phyloP scores from a whole-genome alignment of 2,113 vertebrate genomes.

The Pygoscelis adeliae region DNA sequence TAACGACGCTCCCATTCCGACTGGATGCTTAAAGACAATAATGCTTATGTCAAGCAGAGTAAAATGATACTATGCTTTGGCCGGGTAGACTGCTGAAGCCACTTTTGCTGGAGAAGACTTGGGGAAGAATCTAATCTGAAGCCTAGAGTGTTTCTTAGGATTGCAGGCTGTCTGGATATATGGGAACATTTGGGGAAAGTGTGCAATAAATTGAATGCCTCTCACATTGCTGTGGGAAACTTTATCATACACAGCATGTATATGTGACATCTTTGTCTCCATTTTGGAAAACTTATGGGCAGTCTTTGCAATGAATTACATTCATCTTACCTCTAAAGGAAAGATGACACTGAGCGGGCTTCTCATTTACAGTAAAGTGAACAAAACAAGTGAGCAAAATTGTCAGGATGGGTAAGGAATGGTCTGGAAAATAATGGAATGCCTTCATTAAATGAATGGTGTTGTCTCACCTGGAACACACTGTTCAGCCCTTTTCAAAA shows the following conservation, averaged over 20 bases:
- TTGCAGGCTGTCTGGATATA: conserved; percentile 16
- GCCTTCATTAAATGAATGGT: neutral
- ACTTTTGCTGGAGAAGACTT: neutral
- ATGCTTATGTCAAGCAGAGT: neutral
- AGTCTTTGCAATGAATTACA: conserved; percentile 23
- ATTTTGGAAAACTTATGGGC: conserved; percentile 29
- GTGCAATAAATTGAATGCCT: conserved; percentile 46
- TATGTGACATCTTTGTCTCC: conserved; percentile 9
- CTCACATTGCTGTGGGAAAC: conserved; percentile 1
- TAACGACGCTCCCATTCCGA: neutral
- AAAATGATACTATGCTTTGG: neutral
- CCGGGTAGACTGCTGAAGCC: neutral
- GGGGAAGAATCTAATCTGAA: neutral
- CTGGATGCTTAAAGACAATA: neutral
- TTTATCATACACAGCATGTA: neutral
- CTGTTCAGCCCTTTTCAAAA: neutral
- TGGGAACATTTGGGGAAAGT: conserved; percentile 27
- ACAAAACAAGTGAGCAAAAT: neutral
- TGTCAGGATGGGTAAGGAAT: neutral
- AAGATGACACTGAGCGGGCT: neutral
- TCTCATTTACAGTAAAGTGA: neutral
- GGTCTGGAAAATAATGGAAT: neutral
- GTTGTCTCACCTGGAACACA: neutral
- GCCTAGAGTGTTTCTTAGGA: neutral
- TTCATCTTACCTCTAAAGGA: conserved; percentile 23